phyloP scores from a whole-genome alignment of 2,888 invertebrate species.

The Digitonthophagus gazella region DNA sequence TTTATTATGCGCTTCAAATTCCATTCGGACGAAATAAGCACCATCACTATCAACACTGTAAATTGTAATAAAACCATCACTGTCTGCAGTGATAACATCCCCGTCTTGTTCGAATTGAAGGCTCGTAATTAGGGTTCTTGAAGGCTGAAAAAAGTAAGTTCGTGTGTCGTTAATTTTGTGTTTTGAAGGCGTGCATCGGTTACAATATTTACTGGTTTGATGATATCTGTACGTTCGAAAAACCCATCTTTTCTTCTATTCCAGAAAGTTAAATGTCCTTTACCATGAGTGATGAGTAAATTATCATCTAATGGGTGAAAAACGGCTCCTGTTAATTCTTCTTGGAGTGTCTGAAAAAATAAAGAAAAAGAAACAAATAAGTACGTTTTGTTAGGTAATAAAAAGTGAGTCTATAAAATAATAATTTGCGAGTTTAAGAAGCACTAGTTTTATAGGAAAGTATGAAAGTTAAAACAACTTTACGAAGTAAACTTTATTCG shows the following conservation, averaged over 20 bases:
- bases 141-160: slow-evolving; percentile 59
- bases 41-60: slow-evolving; percentile 89
- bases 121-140: slow-evolving; percentile 80
- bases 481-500: too few species aligned
- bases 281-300: slow-evolving; percentile 86
- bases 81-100: slow-evolving; percentile 89
- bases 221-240: slow-evolving; percentile 85
- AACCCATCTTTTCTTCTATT: slow-evolving; percentile 87
- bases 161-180: neutral
- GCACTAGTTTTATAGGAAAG: neutral
- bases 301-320: slow-evolving; percentile 92
- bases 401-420: neutral
- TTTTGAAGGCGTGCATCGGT: neutral
- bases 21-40: slow-evolving; percentile 84
- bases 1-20: slow-evolving; percentile 86
- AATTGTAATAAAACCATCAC: slow-evolving; percentile 87
- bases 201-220: slow-evolving; percentile 66
- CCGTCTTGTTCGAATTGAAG: slow-evolving; percentile 89
- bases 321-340: slow-evolving; percentile 82
- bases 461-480: too few species aligned
- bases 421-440: neutral
- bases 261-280: slow-evolving; percentile 91
- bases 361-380: too few species aligned
- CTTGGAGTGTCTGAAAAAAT: slow-evolving; percentile 74
- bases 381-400: neutral